Evolutionary conservation across 2,797 vertebrate species (phyloP).

Genomic region (Bradypodion pumilum): DNA sequence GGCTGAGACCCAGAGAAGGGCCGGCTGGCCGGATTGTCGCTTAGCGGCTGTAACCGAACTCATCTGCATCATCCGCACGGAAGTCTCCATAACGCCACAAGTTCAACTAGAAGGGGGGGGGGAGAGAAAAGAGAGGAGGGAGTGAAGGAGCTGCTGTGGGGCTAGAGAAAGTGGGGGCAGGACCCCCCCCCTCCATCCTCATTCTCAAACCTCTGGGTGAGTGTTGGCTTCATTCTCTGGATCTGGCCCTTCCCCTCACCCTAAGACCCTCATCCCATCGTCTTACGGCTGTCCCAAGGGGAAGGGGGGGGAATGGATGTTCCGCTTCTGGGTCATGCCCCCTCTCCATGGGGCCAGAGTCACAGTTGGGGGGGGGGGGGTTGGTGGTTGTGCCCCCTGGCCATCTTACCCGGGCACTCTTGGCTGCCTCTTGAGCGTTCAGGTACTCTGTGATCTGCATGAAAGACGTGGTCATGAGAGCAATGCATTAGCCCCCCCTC

Average conservation of each 20-base stretch:
- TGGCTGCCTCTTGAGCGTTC: slow-evolving; percentile 93
- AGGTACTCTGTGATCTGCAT: slow-evolving; percentile 91
- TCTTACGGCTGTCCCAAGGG: background rate
- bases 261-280: too few relatives aligned
- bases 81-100: slow-evolving; percentile 97
- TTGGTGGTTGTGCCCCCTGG: accelerated
- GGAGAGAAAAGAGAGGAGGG: background rate
- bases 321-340: too few relatives aligned
- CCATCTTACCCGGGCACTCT: slow-evolving; percentile 88
- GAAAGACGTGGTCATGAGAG: background rate
- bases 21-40: background rate
- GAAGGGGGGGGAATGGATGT: too few relatives aligned
- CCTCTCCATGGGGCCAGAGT: background rate
- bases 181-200: background rate
- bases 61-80: slow-evolving; percentile 91
- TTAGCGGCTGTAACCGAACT: slow-evolving; percentile 93
- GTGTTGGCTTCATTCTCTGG: too few relatives aligned
- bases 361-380: accelerated
- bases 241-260: too few relatives aligned
- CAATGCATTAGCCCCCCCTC: accelerated
- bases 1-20: background rate
- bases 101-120: slow-evolving; percentile 85
- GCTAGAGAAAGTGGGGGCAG: too few relatives aligned
- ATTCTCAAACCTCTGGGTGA: background rate
- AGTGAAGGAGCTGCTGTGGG: background rate